A percentile compares a stretch with the other conserved stretches of the same genome.
Conservation (phyloP, 1,140 invertebrate species). For the Calliopsis andreniformis region DNA sequence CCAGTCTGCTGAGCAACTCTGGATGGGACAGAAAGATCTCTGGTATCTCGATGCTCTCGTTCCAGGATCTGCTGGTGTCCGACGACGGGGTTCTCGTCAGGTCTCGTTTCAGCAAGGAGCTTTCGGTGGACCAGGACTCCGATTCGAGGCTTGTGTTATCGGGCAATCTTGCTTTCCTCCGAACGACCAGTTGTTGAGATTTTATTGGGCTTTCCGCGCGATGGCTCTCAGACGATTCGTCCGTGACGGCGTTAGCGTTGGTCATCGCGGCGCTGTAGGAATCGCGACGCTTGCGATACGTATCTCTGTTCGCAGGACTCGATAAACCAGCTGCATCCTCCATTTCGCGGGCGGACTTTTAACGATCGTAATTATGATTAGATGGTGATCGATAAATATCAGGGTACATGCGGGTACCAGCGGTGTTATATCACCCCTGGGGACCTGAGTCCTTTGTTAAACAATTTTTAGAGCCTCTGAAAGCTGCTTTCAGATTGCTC, state of each 20-base stretch:
- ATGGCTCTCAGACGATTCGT: constrained; percentile 25
- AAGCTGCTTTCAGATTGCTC: not conserved
- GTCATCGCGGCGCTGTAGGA: constrained; percentile 70
- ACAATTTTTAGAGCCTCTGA: not conserved
- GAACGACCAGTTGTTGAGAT: constrained; percentile 12
- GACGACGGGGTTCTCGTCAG: constrained; percentile 38
- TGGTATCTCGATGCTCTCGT: constrained; percentile 52
- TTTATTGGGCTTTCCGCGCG: not conserved
- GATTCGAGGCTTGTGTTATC: constrained; percentile 58
- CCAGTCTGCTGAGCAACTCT: constrained; percentile 50
- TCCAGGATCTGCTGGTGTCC: constrained; percentile 59
- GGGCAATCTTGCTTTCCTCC: constrained; percentile 20
- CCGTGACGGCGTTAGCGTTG: constrained; percentile 56
- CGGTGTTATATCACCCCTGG: not conserved
- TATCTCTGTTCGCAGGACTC: constrained; percentile 1
- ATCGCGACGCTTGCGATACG: constrained; percentile 63
- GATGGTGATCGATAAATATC: not conserved
- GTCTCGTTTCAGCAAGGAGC: constrained; percentile 44
- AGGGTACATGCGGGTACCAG: not conserved
- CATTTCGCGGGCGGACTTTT: constrained; percentile 50
- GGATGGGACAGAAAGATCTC: constrained; percentile 57
- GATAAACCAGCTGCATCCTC: constrained; percentile 15
- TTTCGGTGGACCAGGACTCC: constrained; percentile 56
- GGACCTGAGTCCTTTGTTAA: not conserved
- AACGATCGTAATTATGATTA: constrained; percentile 20